Conservation (phyloP, 2,888 invertebrate genomes). For the Xestoiulus laeticollis region DNA sequence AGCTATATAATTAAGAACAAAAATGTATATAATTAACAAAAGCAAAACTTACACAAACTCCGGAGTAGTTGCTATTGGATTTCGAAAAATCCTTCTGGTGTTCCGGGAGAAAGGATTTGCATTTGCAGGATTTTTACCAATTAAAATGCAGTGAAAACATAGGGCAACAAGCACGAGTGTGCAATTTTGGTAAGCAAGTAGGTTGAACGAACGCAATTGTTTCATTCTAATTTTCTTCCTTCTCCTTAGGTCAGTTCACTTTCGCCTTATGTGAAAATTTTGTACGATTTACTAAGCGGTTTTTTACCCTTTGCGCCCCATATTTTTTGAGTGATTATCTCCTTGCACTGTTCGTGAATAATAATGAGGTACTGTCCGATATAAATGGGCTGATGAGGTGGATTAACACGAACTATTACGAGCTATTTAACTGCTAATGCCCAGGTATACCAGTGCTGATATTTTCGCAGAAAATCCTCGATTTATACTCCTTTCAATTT, state of each 20-base stretch:
- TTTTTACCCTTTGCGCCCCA: constrained; percentile 21
- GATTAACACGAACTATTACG: not conserved
- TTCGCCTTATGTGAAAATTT: constrained; percentile 7
- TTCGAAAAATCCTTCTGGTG: not conserved
- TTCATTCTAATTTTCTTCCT: constrained; percentile 19
- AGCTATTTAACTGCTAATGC: not conserved
- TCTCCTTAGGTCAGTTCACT: constrained; percentile 37
- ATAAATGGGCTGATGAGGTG: not conserved
- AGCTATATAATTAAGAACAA: not conserved
- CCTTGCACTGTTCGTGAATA: constrained; percentile 12
- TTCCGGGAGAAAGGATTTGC: not conserved
- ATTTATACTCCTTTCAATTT: not conserved
- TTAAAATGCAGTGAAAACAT: not conserved
- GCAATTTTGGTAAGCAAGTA: constrained; percentile 10
- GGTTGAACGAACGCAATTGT: not conserved
- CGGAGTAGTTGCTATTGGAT: not conserved
- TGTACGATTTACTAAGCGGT: not conserved
- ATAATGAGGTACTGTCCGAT: constrained; percentile 20
- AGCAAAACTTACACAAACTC: not conserved
- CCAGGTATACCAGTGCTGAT: not conserved
- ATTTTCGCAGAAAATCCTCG: not conserved
- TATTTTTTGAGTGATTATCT: constrained; percentile 9
- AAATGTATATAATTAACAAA: constrained; percentile 2
- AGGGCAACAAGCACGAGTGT: not conserved
- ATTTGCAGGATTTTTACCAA: not conserved